These are phyloP conservation scores for Erebia ligea DNA, from an alignment of 2,888 invertebrate species.

Conservation along the genomic window DNA sequence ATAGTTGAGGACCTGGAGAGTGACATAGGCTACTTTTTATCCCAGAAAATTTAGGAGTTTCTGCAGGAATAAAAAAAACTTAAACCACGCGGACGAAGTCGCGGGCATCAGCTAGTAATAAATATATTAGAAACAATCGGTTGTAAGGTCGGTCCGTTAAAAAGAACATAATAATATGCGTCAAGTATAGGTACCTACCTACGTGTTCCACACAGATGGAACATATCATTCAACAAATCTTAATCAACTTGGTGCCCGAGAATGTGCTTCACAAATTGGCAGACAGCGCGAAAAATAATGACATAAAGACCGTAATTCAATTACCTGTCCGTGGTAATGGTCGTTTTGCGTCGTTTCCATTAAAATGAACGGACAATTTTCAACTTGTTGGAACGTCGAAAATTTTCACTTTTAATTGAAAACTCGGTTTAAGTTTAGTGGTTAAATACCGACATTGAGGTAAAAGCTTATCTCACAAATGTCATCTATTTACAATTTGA, in stretches of 20 bases:
- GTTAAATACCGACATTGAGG: neutral
- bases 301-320: constrained; percentile 29
- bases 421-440: neutral
- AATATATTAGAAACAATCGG: too few species aligned
- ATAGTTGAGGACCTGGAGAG: too few species aligned
- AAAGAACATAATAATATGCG: too few species aligned
- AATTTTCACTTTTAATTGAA: constrained; percentile 16
- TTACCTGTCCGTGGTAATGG: constrained; percentile 19
- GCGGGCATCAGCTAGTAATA: too few species aligned
- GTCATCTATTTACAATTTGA: too few species aligned
- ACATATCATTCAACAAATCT: neutral
- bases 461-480: neutral
- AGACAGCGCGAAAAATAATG: neutral
- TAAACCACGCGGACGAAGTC: too few species aligned
- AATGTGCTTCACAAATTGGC: constrained; percentile 8
- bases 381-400: constrained; percentile 1
- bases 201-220: too few species aligned
- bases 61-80: too few species aligned
- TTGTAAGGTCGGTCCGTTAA: too few species aligned
- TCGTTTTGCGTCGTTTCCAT: constrained; percentile 20
- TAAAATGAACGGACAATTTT: constrained; percentile 20
- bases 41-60: too few species aligned
- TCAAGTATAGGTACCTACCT: too few species aligned
- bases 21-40: too few species aligned
- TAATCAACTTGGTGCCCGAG: neutral